Conservation (phyloP, 2,888 invertebrate genomes). For the Pollenia amentaria region DNA sequence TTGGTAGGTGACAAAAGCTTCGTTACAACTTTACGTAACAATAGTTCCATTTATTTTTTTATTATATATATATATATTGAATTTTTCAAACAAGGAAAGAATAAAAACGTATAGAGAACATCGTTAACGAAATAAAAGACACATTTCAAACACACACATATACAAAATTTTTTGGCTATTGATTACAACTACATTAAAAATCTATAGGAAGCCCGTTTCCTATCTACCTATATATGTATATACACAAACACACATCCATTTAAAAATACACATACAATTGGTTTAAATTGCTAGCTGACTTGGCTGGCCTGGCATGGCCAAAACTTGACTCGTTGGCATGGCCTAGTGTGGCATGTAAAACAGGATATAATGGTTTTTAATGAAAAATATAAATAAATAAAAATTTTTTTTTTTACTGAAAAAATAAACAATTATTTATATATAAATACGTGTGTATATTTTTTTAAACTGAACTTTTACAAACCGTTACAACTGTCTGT, state of each 20-base stretch:
- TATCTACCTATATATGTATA: conserved; percentile 2
- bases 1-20: too few relatives aligned
- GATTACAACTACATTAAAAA: conserved; percentile 70
- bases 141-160: conserved; percentile 50
- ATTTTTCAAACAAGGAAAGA: background rate
- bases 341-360: conserved; percentile 67
- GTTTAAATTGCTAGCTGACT: conserved; percentile 54
- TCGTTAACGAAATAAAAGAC: conserved; percentile 8
- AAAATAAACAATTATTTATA: conserved; percentile 52
- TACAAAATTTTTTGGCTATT: conserved; percentile 55
- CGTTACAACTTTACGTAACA: too few relatives aligned
- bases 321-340: conserved; percentile 53
- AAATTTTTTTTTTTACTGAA: conserved; percentile 6
- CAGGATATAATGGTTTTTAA: conserved; percentile 70
- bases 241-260: background rate
- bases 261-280: conserved; percentile 35
- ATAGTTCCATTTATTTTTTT: background rate
- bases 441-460: background rate
- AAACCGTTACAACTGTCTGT: conserved; percentile 63
- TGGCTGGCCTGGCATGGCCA: conserved; percentile 32
- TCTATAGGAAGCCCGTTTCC: conserved; percentile 63
- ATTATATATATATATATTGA: background rate
- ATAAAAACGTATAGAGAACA: background rate
- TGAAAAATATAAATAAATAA: conserved; percentile 50
- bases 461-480: conserved; percentile 45